These are phyloP conservation scores for Leptopilina boulardi DNA, from an alignment of 1,140 invertebrate species.

Conservation along the genomic window DNA sequence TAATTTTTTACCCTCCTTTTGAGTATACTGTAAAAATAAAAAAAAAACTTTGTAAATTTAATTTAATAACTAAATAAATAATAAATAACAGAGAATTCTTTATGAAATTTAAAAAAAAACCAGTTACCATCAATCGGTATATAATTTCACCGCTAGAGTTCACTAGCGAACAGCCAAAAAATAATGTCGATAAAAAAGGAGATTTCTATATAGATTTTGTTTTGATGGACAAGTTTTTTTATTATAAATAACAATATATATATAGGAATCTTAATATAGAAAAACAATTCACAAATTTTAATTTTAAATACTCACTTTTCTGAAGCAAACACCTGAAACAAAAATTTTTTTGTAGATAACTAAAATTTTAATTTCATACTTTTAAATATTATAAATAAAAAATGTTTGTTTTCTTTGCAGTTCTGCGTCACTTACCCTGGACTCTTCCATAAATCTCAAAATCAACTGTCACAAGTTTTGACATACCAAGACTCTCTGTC, in stretches of 20 bases:
- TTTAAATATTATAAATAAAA: too few species aligned
- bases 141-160: neutral
- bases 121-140: neutral
- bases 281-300: neutral
- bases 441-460: slow-evolving; percentile 81
- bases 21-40: slow-evolving; percentile 78
- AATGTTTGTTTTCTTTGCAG: neutral
- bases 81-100: too few species aligned
- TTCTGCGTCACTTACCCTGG: slow-evolving; percentile 73
- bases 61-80: too few species aligned
- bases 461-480: slow-evolving; percentile 73
- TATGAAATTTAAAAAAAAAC: slow-evolving; percentile 15
- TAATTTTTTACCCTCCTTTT: slow-evolving; percentile 80
- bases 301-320: slow-evolving; percentile 74
- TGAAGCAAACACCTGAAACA: slow-evolving; percentile 80
- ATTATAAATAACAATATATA: too few species aligned
- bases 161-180: neutral
- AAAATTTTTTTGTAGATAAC: slow-evolving; percentile 32
- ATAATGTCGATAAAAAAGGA: neutral
- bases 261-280: too few species aligned
- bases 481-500: slow-evolving; percentile 50
- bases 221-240: neutral
- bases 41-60: slow-evolving; percentile 13
- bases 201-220: neutral
- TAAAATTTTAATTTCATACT: too few species aligned